Conservation (phyloP, 2,797 vertebrate genomes). For the Propithecus perrieri region DNA sequence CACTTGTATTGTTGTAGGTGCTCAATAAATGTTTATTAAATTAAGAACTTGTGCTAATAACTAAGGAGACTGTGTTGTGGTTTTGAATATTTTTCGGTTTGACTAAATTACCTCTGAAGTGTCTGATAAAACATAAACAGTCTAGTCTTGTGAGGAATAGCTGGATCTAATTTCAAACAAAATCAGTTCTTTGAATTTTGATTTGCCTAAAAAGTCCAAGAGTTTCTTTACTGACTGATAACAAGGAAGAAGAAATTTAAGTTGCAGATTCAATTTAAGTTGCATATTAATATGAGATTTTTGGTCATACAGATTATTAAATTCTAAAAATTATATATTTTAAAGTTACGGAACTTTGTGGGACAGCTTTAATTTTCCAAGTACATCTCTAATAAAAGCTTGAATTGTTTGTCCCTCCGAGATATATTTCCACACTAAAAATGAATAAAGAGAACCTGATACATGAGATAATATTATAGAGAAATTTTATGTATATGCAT, state of each 20-base stretch:
- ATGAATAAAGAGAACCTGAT: neutral
- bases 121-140: neutral
- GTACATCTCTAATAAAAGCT: neutral
- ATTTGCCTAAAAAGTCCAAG: constrained; percentile 23
- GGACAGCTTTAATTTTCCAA: constrained; percentile 1
- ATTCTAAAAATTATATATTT: neutral
- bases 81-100: constrained; percentile 2
- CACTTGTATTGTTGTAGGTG: neutral
- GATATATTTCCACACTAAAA: neutral
- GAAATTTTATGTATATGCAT: neutral
- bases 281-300: neutral
- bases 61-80: neutral
- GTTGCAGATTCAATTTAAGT: neutral
- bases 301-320: neutral
- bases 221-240: neutral
- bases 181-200: constrained; percentile 18
- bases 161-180: constrained; percentile 12
- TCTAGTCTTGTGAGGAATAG: neutral
- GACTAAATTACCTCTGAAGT: constrained; percentile 27
- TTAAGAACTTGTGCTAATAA: neutral
- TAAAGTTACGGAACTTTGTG: neutral
- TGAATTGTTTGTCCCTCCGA: neutral
- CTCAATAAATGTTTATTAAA: constrained; percentile 5
- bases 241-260: neutral
- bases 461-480: neutral